These are phyloP conservation scores for Sisyra terminalis DNA, from an alignment of 2,888 invertebrate species.

Conservation along the genomic window DNA sequence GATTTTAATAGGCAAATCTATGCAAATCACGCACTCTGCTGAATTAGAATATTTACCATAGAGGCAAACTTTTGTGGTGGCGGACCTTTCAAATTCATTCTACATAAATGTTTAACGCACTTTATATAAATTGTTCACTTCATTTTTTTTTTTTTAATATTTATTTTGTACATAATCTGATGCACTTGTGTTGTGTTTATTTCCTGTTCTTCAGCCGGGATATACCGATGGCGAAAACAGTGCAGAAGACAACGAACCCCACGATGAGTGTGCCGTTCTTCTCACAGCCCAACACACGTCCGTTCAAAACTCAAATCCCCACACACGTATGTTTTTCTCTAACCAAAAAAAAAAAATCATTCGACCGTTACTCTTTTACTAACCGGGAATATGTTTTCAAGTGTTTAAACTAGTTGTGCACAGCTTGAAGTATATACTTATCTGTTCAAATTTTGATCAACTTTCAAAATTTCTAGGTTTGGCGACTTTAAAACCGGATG, in stretches of 20 bases:
- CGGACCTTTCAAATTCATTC: no score
- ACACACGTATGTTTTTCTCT: constrained; percentile 5
- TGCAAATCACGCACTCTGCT: no score
- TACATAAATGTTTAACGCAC: no score
- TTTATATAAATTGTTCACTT: no score
- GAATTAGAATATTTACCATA: no score
- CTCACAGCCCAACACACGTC: constrained; percentile 30
- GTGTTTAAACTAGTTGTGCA: neutral
- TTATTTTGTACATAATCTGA: no score
- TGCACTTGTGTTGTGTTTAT: neutral
- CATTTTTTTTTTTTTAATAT: no score
- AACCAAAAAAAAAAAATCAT: neutral
- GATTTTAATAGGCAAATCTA: no score
- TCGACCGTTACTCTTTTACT: neutral
- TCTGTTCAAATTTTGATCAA: neutral
- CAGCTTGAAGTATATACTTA: neutral
- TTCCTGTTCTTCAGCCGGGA: constrained; percentile 12
- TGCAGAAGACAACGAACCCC: constrained; percentile 46
- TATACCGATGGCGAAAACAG: constrained; percentile 42
- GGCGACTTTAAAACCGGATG: constrained; percentile 7
- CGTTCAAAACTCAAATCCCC: constrained; percentile 1
- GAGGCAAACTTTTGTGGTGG: no score
- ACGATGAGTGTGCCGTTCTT: constrained; percentile 56
- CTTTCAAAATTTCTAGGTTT: constrained; percentile 2
- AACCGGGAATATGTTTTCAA: neutral